Evolutionary conservation across 2,888 invertebrate genomes (phyloP).

Genomic region (Mythimna loreyi): DNA sequence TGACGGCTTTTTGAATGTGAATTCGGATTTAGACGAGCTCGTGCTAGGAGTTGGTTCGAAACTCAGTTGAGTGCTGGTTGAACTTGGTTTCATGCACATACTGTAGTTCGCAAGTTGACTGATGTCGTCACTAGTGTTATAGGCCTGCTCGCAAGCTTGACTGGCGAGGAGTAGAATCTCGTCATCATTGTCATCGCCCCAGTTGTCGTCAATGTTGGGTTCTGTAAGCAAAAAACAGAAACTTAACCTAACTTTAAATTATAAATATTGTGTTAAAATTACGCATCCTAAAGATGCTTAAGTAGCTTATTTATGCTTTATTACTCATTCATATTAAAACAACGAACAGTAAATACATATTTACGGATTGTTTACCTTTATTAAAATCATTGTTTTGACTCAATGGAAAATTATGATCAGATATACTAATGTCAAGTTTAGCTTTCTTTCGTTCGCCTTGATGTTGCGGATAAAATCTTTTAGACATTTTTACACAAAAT

Average conservation of each 20-base stretch:
- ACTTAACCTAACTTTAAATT: constrained; percentile 36
- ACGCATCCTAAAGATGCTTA: not conserved
- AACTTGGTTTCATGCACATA: constrained; percentile 80
- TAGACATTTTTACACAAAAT: constrained; percentile 77
- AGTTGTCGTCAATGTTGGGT: constrained; percentile 71
- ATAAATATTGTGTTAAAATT: not conserved
- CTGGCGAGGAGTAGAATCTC: constrained; percentile 87
- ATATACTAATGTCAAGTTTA: constrained; percentile 82
- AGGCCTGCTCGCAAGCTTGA: constrained; percentile 86
- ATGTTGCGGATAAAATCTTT: constrained; percentile 81
- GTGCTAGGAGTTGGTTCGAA: constrained; percentile 74
- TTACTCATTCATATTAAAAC: not conserved
- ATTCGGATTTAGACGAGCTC: constrained; percentile 77
- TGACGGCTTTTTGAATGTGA: constrained; percentile 82
- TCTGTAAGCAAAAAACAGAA: constrained; percentile 58
- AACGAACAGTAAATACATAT: not conserved
- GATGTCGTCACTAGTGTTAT: constrained; percentile 67
- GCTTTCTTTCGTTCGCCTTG: constrained; percentile 83
- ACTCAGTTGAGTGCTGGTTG: constrained; percentile 83
- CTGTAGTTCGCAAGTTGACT: constrained; percentile 81
- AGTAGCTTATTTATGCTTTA: not conserved
- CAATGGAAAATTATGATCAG: constrained; percentile 86
- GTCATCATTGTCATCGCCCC: constrained; percentile 88
- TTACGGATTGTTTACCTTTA: constrained; percentile 72
- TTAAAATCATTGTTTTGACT: constrained; percentile 80